Evolutionary conservation across 2,888 invertebrate species (phyloP).

Genomic region (Cartodere bifasciata): DNA sequence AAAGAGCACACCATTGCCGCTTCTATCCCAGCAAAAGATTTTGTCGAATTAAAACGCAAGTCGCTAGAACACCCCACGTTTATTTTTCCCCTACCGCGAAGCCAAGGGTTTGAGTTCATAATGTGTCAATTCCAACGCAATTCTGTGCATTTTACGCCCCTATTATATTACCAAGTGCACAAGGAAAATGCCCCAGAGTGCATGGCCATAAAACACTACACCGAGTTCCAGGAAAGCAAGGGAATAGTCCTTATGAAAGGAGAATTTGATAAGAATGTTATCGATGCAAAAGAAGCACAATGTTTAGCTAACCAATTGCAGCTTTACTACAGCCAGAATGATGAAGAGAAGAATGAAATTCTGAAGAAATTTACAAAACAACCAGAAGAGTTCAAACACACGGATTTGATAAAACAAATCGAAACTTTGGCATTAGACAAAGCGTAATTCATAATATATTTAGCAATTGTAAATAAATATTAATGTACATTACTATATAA

Average conservation of each 20-base stretch:
- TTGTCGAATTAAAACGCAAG: conserved; percentile 42
- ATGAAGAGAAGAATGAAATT: conserved; percentile 46
- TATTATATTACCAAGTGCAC: conserved; percentile 76
- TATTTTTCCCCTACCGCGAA: conserved; percentile 66
- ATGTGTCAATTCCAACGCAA: conserved; percentile 61
- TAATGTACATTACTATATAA: too few relatives aligned
- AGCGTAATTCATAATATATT: too few relatives aligned
- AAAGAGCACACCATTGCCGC: conserved; percentile 63
- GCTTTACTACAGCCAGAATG: conserved; percentile 63
- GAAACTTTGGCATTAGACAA: conserved; percentile 50
- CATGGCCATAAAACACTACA: conserved; percentile 65
- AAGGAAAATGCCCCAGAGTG: conserved; percentile 84
- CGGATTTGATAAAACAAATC: conserved; percentile 65
- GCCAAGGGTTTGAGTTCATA: conserved; percentile 77
- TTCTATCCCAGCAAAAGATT: conserved; percentile 49
- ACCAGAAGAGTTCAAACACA: conserved; percentile 68
- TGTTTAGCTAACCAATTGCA: conserved; percentile 78
- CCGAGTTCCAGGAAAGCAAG: conserved; percentile 56
- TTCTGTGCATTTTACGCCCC: conserved; percentile 70
- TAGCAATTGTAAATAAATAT: too few relatives aligned
- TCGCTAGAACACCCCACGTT: conserved; percentile 56
- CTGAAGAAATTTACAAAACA: conserved; percentile 54
- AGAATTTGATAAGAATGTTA: conserved; percentile 68
- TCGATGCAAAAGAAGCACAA: conserved; percentile 67
- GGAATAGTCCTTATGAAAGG: conserved; percentile 74